These are phyloP conservation scores for Hoplostethus mediterraneus DNA, from an alignment of 2,797 vertebrate species.

Conservation along the genomic window DNA sequence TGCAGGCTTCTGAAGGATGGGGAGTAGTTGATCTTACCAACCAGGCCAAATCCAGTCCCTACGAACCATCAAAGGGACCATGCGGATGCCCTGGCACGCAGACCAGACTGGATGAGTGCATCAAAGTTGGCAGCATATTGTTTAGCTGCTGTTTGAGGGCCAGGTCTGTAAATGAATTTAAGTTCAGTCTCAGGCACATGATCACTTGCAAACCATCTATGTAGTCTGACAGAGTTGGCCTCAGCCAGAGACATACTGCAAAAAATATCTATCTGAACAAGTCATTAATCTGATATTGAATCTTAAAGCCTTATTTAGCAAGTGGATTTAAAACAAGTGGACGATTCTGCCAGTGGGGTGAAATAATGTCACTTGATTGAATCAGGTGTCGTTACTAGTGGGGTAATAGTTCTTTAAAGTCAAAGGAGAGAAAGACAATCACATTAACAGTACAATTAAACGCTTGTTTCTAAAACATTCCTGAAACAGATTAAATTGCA, in stretches of 20 bases:
- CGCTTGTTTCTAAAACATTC: neutral
- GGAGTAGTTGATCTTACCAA: conserved; percentile 4
- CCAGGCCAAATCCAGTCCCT: neutral
- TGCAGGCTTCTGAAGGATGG: conserved; percentile 10
- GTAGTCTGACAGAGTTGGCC: conserved; percentile 1
- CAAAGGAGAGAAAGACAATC: too few relatives aligned
- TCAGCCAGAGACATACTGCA: neutral
- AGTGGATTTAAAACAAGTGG: too few relatives aligned
- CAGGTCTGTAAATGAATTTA: conserved; percentile 27
- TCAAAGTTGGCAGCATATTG: conserved; percentile 34
- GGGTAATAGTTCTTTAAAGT: too few relatives aligned
- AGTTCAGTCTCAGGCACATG: neutral
- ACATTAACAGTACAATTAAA: neutral
- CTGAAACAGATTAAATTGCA: conserved; percentile 11
- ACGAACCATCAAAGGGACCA: conserved; percentile 25
- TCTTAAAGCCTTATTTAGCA: too few relatives aligned
- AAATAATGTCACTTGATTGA: too few relatives aligned
- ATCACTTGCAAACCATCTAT: neutral
- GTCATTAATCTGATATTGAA: too few relatives aligned
- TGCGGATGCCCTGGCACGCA: conserved; percentile 10
- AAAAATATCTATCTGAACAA: neutral
- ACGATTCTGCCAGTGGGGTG: too few relatives aligned
- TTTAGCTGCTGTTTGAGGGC: conserved; percentile 12
- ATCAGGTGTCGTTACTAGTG: too few relatives aligned
- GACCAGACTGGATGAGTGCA: conserved; percentile 2